Conservation (phyloP, 2,113 vertebrate species). For the Cairina moschata region DNA sequence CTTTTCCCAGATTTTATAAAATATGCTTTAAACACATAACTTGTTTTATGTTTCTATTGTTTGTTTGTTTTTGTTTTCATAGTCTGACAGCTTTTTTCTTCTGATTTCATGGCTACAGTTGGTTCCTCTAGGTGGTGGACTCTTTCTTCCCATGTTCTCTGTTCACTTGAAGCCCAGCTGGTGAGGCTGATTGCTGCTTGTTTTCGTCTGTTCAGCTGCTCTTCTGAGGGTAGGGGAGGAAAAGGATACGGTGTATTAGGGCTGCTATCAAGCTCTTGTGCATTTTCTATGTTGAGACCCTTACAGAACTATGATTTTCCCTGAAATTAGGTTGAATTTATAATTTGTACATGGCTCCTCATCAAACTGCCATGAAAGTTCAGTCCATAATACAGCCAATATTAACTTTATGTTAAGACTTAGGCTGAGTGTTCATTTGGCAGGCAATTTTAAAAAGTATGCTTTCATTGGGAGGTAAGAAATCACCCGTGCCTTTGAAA, state of each 20-base stretch:
- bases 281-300: background rate
- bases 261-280: background rate
- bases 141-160: background rate
- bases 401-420: background rate
- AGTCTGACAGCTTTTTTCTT: background rate
- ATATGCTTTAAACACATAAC: background rate
- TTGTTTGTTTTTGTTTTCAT: background rate
- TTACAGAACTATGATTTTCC: background rate
- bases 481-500: background rate
- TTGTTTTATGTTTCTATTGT: no score
- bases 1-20: background rate
- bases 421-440: background rate
- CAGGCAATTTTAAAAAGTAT: background rate
- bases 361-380: background rate
- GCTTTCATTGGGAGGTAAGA: background rate
- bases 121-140: background rate
- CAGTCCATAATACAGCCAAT: background rate
- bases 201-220: background rate
- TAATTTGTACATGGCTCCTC: background rate
- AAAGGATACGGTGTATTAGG: rapidly evolving
- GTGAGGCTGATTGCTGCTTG: background rate
- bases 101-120: background rate
- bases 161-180: background rate
- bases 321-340: background rate
- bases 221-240: background rate